Conservation (phyloP, 2,113 vertebrate genomes). For the Nothobranchius kuhntae region DNA sequence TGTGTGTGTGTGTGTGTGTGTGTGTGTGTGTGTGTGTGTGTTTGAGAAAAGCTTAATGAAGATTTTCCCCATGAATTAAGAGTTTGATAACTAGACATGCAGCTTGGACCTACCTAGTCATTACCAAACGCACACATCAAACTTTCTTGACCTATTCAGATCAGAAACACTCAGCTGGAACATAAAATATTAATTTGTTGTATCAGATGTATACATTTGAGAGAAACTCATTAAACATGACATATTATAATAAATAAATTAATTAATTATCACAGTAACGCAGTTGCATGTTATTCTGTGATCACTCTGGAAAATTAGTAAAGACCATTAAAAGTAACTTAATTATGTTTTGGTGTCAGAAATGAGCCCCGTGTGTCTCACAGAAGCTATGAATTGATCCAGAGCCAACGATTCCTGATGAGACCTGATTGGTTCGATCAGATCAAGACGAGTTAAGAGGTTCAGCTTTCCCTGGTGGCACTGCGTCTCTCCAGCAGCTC, state of each 20-base stretch:
- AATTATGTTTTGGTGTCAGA: no score
- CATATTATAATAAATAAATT: no score
- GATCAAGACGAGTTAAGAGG: background rate
- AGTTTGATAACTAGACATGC: constrained; percentile 38
- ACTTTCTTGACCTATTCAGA: background rate
- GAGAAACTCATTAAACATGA: background rate
- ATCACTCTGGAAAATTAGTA: background rate
- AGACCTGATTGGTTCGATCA: background rate
- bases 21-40: background rate
- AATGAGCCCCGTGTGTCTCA: background rate
- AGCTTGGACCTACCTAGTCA: no score
- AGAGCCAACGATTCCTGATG: background rate
- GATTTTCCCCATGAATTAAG: constrained; percentile 24
- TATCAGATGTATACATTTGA: background rate
- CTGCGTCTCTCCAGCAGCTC: background rate
- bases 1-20: background rate
- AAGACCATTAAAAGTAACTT: background rate
- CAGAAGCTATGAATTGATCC: background rate
- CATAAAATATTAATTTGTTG: background rate
- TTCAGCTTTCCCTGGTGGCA: background rate
- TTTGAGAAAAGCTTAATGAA: constrained; percentile 12
- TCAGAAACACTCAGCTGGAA: background rate
- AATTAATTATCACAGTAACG: no score
- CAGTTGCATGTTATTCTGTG: no score
- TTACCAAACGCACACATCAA: no score